Base-by-base conservation (phyloP, 2,888 invertebrate species). In the Camponotus fellah region DNA sequence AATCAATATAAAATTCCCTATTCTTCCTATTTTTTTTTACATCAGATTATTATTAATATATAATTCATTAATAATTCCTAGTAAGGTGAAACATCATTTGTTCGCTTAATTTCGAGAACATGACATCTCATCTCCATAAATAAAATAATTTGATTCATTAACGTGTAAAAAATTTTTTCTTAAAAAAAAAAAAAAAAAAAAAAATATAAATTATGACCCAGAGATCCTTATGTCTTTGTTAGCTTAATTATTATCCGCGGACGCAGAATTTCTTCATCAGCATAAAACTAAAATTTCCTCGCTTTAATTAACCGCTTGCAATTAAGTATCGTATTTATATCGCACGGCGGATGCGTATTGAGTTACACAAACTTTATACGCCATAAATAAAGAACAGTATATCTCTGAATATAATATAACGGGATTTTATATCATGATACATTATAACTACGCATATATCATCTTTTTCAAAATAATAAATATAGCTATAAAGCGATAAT, bases 301-400 rank as follows among this genome's bases (percentile, higher is more conserved):
- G 46, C n/a, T 46, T 71, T 46, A 80, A 80, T 80, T 72, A 80
- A 46, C 12, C 34, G 17, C 34, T 43, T 14, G 46, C 68, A 26
- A 49, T 68, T 32, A 68, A 80, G 60, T 12, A 17, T 60, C 34
- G 34, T 46, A 77, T 58, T 77, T 68, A 60, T 60, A 60, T 71
- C 58, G 26, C 58, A 46, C 79, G 56, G 34, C 14, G 34, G 21
- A 21, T 60, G 40, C 46, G 37, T 21, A 26, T 68, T 40, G 32
- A 14, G 12, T 79, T 58, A 43, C 43, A 71, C 37, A 72, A 68
- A 34, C 60, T 80, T 80, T 80, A 53, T 72, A 80, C 34, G 17
- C 26, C 34, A 21, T 80, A 60, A 80, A 72, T 46, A 43, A 46
- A 49, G 8, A 46, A 8, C 34, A 2, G 0, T 8, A 14, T 76